Evolutionary conservation across 2,888 invertebrate genomes (phyloP).

Genomic region (Oscheius sp.): DNA sequence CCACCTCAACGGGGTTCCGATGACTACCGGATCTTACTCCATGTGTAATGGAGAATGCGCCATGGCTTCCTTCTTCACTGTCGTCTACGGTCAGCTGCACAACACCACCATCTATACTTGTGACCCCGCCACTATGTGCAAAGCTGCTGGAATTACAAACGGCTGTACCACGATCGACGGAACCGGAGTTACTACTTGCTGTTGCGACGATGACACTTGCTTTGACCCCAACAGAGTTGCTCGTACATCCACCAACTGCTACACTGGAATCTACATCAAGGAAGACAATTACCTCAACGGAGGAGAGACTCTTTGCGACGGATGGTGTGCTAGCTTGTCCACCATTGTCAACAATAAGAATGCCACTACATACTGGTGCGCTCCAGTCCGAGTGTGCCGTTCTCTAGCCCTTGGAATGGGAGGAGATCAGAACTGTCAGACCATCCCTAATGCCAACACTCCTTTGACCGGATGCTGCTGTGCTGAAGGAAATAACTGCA

Average conservation of each 20-base stretch:
- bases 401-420: slow-evolving; percentile 55
- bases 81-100: slow-evolving; percentile 27
- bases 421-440: slow-evolving; percentile 52
- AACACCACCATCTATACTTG: slow-evolving; percentile 43
- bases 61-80: slow-evolving; percentile 33
- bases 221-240: slow-evolving; percentile 42
- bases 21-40: slow-evolving; percentile 40
- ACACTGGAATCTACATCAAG: slow-evolving; percentile 50
- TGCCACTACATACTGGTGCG: slow-evolving; percentile 54
- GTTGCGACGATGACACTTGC: slow-evolving; percentile 40
- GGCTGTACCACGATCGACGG: slow-evolving; percentile 26
- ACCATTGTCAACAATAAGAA: slow-evolving; percentile 52
- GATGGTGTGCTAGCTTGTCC: slow-evolving; percentile 52
- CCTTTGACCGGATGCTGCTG: slow-evolving; percentile 53
- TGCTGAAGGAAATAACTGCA: slow-evolving; percentile 46
- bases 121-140: slow-evolving; percentile 43
- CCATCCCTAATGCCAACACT: slow-evolving; percentile 48
- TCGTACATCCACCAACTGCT: slow-evolving; percentile 37
- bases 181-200: slow-evolving; percentile 38
- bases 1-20: slow-evolving; percentile 47
- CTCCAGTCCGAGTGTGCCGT: slow-evolving; percentile 51
- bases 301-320: slow-evolving; percentile 56
- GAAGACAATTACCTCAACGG: slow-evolving; percentile 48
- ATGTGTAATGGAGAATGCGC: slow-evolving; percentile 42
- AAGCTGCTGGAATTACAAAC: slow-evolving; percentile 30